phyloP scores from a whole-genome alignment of 1,140 invertebrate species.

The Drosophila erecta region DNA sequence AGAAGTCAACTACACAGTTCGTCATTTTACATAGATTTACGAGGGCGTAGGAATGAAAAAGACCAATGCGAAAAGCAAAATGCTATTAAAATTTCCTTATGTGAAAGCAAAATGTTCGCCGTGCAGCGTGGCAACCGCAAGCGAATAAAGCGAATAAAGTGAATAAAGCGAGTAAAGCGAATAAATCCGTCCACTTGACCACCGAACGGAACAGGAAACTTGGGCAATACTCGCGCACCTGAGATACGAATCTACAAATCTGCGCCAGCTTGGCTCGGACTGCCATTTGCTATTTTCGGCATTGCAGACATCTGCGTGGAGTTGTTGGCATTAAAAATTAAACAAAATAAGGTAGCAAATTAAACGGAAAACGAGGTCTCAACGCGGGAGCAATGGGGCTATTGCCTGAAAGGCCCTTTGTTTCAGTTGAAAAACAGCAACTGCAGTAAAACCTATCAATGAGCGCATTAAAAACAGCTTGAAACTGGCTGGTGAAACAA shows the following conservation, averaged over 20 bases:
- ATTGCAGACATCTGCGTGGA: slow-evolving; percentile 55
- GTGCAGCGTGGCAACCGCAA: slow-evolving; percentile 34
- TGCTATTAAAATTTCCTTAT: slow-evolving; percentile 24
- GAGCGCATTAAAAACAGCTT: no score
- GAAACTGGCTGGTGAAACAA: no score
- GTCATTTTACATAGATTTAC: background rate
- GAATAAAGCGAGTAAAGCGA: slow-evolving; percentile 24
- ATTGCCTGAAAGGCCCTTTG: slow-evolving; percentile 4
- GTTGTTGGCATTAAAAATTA: slow-evolving; percentile 43
- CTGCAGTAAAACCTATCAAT: no score
- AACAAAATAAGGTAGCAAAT: slow-evolving; percentile 39
- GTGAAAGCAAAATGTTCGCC: slow-evolving; percentile 62
- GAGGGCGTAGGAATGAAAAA: slow-evolving; percentile 15
- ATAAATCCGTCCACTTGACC: slow-evolving; percentile 62
- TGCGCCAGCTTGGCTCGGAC: slow-evolving; percentile 24
- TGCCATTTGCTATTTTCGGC: slow-evolving; percentile 61
- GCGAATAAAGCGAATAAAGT: slow-evolving; percentile 9
- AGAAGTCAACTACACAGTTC: no score
- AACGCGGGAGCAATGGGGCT: background rate
- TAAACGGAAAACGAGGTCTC: slow-evolving; percentile 1
- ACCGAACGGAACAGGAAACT: slow-evolving; percentile 71
- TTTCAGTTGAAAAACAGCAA: no score
- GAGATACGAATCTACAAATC: slow-evolving; percentile 48
- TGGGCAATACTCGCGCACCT: slow-evolving; percentile 69
- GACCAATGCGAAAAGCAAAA: slow-evolving; percentile 7